Conservation (phyloP, 2,888 invertebrate genomes). For the Agrochola lota region DNA sequence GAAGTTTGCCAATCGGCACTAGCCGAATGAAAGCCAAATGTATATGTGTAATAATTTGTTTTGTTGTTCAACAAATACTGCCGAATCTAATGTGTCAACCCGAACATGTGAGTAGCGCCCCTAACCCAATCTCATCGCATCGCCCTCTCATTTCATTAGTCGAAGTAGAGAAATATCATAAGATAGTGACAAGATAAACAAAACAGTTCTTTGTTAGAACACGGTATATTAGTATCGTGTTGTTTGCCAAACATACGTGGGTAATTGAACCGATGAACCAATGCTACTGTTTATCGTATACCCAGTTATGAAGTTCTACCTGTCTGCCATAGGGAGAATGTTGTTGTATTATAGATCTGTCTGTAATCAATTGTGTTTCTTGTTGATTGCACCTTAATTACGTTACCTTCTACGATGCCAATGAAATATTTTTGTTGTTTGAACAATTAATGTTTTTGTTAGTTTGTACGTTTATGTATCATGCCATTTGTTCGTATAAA, state of each 20-base stretch:
- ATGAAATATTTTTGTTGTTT: conserved; percentile 52
- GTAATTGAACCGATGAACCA: conserved; percentile 59
- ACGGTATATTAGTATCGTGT: conserved; percentile 67
- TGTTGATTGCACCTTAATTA: conserved; percentile 48
- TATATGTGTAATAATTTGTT: background rate
- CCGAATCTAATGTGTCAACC: background rate
- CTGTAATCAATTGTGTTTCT: conserved; percentile 53
- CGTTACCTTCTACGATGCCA: conserved; percentile 40
- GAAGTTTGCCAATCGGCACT: background rate
- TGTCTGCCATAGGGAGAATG: background rate
- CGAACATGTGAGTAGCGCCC: background rate
- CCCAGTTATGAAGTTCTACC: conserved; percentile 44
- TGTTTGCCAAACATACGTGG: conserved; percentile 70
- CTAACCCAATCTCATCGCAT: conserved; percentile 66
- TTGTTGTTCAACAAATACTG: too few relatives aligned
- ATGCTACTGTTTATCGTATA: conserved; percentile 43
- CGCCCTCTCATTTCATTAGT: conserved; percentile 70
- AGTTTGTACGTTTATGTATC: conserved; percentile 8
- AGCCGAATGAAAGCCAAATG: background rate
- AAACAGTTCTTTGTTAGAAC: conserved; percentile 62
- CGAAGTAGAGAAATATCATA: conserved; percentile 70
- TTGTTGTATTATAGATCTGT: conserved; percentile 39
- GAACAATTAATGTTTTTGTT: conserved; percentile 22
- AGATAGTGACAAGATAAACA: conserved; percentile 68
- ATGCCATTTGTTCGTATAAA: background rate